Percentiles rank a stretch among this genome's conserved stretches.
Evolutionary conservation across 2,113 vertebrate species (phyloP).

Genomic region (Xiphias gladius): DNA sequence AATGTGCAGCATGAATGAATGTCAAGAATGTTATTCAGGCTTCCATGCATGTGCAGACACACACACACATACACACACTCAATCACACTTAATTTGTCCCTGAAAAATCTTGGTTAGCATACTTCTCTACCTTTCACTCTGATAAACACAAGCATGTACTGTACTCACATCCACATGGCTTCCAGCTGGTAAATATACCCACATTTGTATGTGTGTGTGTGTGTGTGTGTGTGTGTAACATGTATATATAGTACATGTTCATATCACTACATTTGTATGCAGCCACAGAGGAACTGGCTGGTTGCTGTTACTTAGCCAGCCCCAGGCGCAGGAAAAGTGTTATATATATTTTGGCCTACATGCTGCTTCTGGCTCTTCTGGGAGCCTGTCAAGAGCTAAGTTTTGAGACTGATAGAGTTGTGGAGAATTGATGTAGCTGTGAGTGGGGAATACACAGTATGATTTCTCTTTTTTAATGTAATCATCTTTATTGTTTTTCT

Average conservation of each 20-base stretch:
- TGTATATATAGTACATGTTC: slow-evolving; percentile 6
- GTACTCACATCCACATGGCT: slow-evolving; percentile 7
- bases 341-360: slow-evolving; percentile 62
- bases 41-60: neutral
- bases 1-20: slow-evolving; percentile 28
- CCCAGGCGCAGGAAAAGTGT: slow-evolving; percentile 46
- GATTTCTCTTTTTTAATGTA: slow-evolving; percentile 10
- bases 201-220: neutral
- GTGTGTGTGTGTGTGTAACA: neutral
- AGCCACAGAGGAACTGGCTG: slow-evolving; percentile 18
- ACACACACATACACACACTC: slow-evolving; percentile 1
- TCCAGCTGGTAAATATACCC: slow-evolving; percentile 20
- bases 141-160: slow-evolving; percentile 15
- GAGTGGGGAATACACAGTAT: slow-evolving; percentile 7
- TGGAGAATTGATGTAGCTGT: slow-evolving; percentile 17
- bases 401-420: slow-evolving; percentile 48
- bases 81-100: slow-evolving; percentile 39
- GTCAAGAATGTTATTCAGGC: slow-evolving; percentile 17
- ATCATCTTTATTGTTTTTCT: slow-evolving; percentile 45
- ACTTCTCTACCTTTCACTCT: slow-evolving; percentile 27
- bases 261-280: slow-evolving; percentile 39
- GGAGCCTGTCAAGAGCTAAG: slow-evolving; percentile 52
- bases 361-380: slow-evolving; percentile 61
- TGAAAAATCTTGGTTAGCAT: slow-evolving; percentile 36
- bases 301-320: slow-evolving; percentile 40